Base-by-base conservation (phyloP, 1,140 invertebrate genomes). In the Ctenoplectra terminalis region DNA sequence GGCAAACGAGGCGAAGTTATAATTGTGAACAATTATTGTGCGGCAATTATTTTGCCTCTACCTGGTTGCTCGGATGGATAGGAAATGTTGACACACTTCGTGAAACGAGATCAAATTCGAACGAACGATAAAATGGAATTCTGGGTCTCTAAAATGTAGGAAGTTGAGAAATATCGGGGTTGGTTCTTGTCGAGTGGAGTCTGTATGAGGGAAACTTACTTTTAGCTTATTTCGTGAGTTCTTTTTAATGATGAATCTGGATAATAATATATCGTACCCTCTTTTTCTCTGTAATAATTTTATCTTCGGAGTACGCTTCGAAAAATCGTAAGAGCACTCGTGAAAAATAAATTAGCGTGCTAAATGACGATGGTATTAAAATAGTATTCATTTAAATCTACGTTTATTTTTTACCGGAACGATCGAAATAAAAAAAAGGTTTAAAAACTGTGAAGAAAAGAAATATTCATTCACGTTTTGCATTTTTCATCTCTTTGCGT, bases 11-110 rank as follows among this genome's bases (percentile, higher is more conserved):
- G 26, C 26, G 37, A 72, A 72, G 52, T 72, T 60, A 29, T 58
- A 72, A 72, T 43, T 72, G 70, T n/a, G 34, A 58, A 58, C 70
- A 72, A 72, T 72, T 72, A 72, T 58, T 29, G 37, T 20, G 26
- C 52, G 1, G 26, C 54, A 72, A 72, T 58, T 72, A 43, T 72
- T 58, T 43, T 31, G 13, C 4, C 23, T 71, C n/a, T 26, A 17
- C 15, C 23, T 13, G 50, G 23, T 56, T 56, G 52, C 37, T 58
- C 20, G 20, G 54, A 43, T 23, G 37, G 11, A 46, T 56, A 43
- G 70, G 34, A 58, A 58, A 58, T 8, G 70, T 20, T 72, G 70
- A 72, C 70, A 58, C 52, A 31, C 17, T 72, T 72, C 6, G n/a
- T 13, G 17, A 15, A 29, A 29, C n/a, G 7, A 8, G 50, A 37